Evolutionary conservation across 2,113 vertebrate genomes (phyloP), one percentile per base, ranked within the genome.

Genomic region (Cardinalis cardinalis): DNA sequence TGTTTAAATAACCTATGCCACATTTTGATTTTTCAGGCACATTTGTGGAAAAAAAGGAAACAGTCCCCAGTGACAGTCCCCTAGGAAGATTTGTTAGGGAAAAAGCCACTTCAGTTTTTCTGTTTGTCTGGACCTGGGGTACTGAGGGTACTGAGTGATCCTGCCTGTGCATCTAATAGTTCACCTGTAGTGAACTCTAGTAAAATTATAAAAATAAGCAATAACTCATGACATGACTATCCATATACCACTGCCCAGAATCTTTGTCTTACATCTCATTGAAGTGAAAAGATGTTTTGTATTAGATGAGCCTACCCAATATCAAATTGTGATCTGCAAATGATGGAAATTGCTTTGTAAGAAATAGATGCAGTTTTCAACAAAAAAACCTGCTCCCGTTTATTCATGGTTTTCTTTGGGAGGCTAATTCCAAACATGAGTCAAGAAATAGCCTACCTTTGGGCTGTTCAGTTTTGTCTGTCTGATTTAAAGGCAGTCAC

Each of bases 401-500:
- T 36, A 38, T 71, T 84, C n/a, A 53, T 80, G 41, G 55, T 93
- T 94, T 88, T 18, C 26, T 93, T 95, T 83, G 65, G 58, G 81
- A 95, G 23, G 24, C 66, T 90, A 81, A 83, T 89, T 95, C 46
- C 61, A 86, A 90, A 88, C 56, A 80, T 72, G 75, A 94, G 80
- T 51, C 66, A 91, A 90, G 75, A 92, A 92, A 95, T 65, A 74
- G 49, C 75, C 43, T 90, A n/a, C 87, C 76, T 89, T 88, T 12
- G 13, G 84, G 91, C 77, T 77, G 69, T 94, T 94, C 66, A 32
- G 84, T 96, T 97, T 96, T 95, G 38, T 97, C 90, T 95, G 89
- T 94, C 59, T 96, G 95, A 94, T 96, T 98, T 97, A 96, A 97
- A 95, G 55, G 80, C 88, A 95, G 88, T 96, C 90, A 32, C 88